These are phyloP conservation scores for Epinephelus cyanopodus DNA, from an alignment of 2,113 vertebrate species.

Conservation along the genomic window DNA sequence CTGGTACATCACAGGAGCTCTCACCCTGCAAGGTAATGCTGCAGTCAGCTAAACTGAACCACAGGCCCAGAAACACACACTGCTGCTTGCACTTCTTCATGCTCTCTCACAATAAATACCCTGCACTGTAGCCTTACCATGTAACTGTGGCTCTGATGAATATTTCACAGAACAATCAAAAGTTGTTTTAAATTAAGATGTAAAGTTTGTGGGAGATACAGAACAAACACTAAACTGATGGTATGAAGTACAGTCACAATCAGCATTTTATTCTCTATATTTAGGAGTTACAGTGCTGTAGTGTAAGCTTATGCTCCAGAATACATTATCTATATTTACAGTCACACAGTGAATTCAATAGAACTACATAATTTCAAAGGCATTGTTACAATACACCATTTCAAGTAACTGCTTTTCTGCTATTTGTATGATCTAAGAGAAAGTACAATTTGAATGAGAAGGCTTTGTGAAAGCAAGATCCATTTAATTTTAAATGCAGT, in stretches of 20 bases:
- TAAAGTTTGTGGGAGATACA: background rate
- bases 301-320: background rate
- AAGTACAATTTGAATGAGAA: background rate
- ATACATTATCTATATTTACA: background rate
- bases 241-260: background rate
- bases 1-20: conserved; percentile 90
- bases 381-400: background rate
- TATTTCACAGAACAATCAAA: too few relatives aligned
- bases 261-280: background rate
- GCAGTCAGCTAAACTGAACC: background rate
- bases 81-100: background rate
- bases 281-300: background rate
- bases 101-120: background rate
- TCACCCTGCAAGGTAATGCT: conserved; percentile 90
- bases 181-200: too few relatives aligned
- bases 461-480: background rate
- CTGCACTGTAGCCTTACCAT: background rate
- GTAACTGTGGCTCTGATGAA: too few relatives aligned
- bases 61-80: background rate
- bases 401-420: background rate
- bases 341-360: background rate
- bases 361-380: background rate
- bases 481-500: background rate
- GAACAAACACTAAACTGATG: background rate
- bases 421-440: background rate